Evolutionary conservation across 2,797 vertebrate genomes (phyloP), one percentile per base, ranked within the genome.

Genomic region (Myotis pilosus): DNA sequence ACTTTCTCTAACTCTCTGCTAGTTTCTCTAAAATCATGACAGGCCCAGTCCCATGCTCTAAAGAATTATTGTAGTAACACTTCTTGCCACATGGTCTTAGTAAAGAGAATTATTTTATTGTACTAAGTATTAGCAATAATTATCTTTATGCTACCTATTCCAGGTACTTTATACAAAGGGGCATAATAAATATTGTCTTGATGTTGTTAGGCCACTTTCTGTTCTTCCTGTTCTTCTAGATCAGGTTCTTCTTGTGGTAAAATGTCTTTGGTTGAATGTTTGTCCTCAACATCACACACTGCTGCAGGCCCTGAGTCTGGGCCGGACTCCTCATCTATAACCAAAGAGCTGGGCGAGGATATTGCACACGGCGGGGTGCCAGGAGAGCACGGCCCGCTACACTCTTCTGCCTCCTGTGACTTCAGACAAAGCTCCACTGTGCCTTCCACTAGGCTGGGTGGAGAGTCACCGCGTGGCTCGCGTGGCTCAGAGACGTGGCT

Each of bases 401-500:
- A 97, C 92, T 96, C 93, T 75, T 76, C 94, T 86, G 83, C 95
- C 33, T 97, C 57, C 0, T 83, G 94, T 57, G 97, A 97, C 89
- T 98, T 98, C 7, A 97, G 88, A 81, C 97, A 92, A 60, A 97
- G 97, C 83, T 96, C 93, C 81, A 98, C 96, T 3, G 96, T 96
- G 12, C 83, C 89, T 28, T 96, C 96, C 53, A 55, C 94, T 10
- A 80, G 92, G 96, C 96, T 98, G 95, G 98, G 98, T 0, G 98
- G 97, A 11, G 98, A 97, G 60, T 53, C 60, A n/a, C 55, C 13
- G 92, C 98, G n/a, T n/a, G n/a, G n/a, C n/a, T n/a, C n/a, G n/a
- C n/a, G 98, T 41, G 96, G 93, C 30, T 98, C 91, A 6, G 97
- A 97, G 95, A 98, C 98, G 93, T 98, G 98, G 96, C 98, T 98